These are phyloP conservation scores for Bovichtus diacanthus DNA, from an alignment of 2,797 vertebrate species.

Conservation along the genomic window DNA sequence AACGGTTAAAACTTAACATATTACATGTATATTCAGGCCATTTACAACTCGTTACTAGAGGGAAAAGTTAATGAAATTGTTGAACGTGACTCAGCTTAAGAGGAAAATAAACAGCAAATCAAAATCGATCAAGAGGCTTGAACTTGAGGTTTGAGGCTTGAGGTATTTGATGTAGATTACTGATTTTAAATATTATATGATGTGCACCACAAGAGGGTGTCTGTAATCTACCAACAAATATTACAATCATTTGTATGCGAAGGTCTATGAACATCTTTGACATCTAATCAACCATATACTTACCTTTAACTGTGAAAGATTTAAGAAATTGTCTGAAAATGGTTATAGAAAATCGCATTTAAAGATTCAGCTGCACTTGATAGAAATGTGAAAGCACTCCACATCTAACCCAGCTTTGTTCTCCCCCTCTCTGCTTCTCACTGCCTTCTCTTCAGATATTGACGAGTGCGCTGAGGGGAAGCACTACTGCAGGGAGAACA, in stretches of 20 bases:
- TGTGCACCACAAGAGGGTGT: conserved; percentile 3
- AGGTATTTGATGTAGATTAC: conserved; percentile 11
- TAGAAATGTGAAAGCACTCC: conserved; percentile 1
- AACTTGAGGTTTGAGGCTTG: background rate
- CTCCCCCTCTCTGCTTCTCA: background rate
- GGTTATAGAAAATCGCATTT: background rate
- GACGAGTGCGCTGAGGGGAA: conserved; percentile 95
- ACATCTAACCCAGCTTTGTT: conserved; percentile 39
- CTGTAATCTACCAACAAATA: background rate
- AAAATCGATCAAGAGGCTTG: background rate
- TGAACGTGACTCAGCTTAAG: background rate
- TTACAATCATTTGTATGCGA: background rate
- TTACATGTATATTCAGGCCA: background rate
- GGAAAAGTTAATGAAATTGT: background rate
- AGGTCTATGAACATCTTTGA: background rate
- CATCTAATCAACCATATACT: background rate
- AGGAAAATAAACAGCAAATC: background rate
- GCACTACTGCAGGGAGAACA: conserved; percentile 96
- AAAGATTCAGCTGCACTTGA: background rate
- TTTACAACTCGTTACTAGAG: background rate
- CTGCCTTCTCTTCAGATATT: conserved; percentile 83
- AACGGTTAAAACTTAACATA: background rate
- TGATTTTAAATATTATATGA: conserved; percentile 14
- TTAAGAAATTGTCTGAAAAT: background rate
- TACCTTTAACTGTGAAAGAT: background rate